phyloP scores from a whole-genome alignment of 2,888 invertebrate species.

The Colletes collaris region DNA sequence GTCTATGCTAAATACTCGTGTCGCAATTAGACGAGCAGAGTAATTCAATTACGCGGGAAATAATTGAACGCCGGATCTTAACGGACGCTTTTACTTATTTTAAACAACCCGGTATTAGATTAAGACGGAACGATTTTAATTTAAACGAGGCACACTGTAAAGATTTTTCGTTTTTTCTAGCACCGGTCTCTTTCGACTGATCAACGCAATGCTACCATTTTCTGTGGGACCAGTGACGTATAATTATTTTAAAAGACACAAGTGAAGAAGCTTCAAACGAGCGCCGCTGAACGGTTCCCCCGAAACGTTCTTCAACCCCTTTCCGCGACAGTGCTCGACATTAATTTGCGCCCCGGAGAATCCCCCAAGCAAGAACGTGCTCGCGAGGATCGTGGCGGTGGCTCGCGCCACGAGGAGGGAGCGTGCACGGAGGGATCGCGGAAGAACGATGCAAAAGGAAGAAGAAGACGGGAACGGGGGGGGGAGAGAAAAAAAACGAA shows the following conservation, averaged over 20 bases:
- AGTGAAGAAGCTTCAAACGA: background rate
- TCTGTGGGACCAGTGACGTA: too few species aligned
- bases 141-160: too few species aligned
- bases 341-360: constrained; percentile 23
- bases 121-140: too few species aligned
- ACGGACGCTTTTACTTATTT: too few species aligned
- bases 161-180: too few species aligned
- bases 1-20: constrained; percentile 35
- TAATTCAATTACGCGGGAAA: constrained; percentile 41
- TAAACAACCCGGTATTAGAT: too few species aligned
- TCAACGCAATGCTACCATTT: too few species aligned
- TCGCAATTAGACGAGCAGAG: constrained; percentile 34
- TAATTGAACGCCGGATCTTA: constrained; percentile 4
- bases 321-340: background rate
- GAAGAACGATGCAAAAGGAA: constrained; percentile 30
- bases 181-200: too few species aligned
- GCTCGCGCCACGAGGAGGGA: constrained; percentile 3
- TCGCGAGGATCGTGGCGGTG: constrained; percentile 22
- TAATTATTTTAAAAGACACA: too few species aligned
- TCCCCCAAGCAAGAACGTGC: background rate
- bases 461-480: background rate
- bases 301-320: background rate
- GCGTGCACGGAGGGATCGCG: constrained; percentile 15
- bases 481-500: constrained; percentile 22
- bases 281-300: background rate